These are phyloP conservation scores for Karalla daura DNA, from an alignment of 2,797 vertebrate species.

Conservation along the genomic window DNA sequence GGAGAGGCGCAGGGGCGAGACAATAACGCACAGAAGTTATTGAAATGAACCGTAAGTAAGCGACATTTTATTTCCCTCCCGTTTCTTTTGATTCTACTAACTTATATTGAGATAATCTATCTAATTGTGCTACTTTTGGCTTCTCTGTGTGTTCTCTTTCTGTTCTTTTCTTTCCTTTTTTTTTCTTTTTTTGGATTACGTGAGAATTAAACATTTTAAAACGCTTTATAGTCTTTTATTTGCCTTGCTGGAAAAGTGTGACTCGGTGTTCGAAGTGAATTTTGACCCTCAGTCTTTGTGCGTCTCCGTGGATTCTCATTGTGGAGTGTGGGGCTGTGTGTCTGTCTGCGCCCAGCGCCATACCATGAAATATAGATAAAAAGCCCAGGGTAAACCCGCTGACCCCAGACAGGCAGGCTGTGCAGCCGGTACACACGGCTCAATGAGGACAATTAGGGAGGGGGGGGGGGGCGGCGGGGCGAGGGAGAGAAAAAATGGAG, in stretches of 20 bases:
- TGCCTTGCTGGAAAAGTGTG: not conserved
- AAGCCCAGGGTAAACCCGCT: constrained; percentile 85
- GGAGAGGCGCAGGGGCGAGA: constrained; percentile 60
- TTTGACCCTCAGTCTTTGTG: constrained; percentile 29
- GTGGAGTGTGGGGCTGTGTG: constrained; percentile 42
- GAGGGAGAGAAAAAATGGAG: constrained; percentile 63
- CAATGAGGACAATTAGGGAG: constrained; percentile 87
- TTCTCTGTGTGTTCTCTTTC: not conserved
- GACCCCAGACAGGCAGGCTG: constrained; percentile 83
- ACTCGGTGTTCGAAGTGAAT: constrained; percentile 4
- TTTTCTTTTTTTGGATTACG: constrained; percentile 9
- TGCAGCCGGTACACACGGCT: constrained; percentile 86
- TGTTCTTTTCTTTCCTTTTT: constrained; percentile 6
- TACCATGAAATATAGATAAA: constrained; percentile 75
- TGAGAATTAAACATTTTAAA: constrained; percentile 14
- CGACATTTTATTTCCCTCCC: not conserved
- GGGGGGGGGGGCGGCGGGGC: constrained; percentile 71
- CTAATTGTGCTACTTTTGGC: constrained; percentile 31
- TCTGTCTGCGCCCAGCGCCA: constrained; percentile 57
- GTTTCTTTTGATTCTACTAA: not conserved
- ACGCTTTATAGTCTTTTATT: not conserved
- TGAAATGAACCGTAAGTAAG: constrained; percentile 77
- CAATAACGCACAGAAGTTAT: constrained; percentile 76
- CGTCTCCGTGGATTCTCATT: constrained; percentile 37
- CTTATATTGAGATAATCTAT: not conserved